Evolutionary conservation across 2,888 invertebrate genomes (phyloP).

Genomic region (Chaetoderma sp.): DNA sequence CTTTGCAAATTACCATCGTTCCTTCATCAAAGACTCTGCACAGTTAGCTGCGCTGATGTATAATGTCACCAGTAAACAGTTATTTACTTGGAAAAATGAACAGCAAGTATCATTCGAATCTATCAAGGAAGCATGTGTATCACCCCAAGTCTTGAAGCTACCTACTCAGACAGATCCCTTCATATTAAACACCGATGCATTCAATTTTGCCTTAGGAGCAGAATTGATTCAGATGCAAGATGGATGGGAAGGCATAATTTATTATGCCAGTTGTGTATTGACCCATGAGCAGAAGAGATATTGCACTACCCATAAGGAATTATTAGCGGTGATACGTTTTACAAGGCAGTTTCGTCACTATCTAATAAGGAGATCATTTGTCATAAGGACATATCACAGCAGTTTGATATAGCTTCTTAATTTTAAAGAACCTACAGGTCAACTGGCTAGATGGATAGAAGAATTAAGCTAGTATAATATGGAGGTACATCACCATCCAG

Average conservation of each 20-base stretch:
- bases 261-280: background rate
- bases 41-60: background rate
- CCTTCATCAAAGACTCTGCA: background rate
- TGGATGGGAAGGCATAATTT: background rate
- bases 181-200: constrained; percentile 10
- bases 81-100: background rate
- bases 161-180: constrained; percentile 25
- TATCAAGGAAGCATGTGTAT: constrained; percentile 8
- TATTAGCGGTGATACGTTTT: background rate
- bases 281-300: background rate
- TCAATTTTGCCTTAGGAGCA: background rate
- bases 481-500: background rate
- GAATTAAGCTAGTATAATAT: background rate
- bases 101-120: background rate
- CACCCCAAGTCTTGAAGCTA: constrained; percentile 24
- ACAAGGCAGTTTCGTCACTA: background rate
- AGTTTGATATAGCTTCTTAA: background rate
- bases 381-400: background rate
- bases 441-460: background rate
- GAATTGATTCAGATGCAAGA: background rate
- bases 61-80: background rate
- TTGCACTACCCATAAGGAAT: background rate
- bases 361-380: too few species aligned
- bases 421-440: background rate
- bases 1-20: background rate